These are phyloP conservation scores for Pogonocichla stellata DNA, from an alignment of 2,113 vertebrate species.

Conservation along the genomic window DNA sequence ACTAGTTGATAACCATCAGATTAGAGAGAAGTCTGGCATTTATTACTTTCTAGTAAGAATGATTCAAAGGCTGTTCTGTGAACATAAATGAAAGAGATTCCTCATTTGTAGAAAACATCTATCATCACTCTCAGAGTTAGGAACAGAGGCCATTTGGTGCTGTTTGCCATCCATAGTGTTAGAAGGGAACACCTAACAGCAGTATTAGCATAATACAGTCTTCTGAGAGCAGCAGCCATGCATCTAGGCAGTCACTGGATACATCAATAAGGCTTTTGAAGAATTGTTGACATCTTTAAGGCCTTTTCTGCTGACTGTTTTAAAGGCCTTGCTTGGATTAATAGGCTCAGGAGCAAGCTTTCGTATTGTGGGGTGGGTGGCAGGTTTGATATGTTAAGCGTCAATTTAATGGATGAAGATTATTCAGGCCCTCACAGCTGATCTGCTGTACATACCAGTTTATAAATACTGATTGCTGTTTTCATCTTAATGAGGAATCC, in stretches of 20 bases:
- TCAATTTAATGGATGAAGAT: not conserved
- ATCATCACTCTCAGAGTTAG: not conserved
- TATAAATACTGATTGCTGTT: conserved; percentile 2
- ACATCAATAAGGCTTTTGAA: conserved; percentile 1
- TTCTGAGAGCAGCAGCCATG: not conserved
- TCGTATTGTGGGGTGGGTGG: not conserved
- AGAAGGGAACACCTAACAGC: not conserved
- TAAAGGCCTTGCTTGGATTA: not conserved
- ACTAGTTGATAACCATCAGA: not conserved
- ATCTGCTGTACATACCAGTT: not conserved
- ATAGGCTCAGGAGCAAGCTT: not conserved
- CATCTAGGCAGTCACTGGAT: not conserved
- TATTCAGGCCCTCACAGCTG: not conserved
- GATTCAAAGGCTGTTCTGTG: not conserved
- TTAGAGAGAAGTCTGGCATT: not conserved
- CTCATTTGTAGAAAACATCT: not conserved
- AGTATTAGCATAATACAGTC: not conserved
- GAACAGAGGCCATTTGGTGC: not conserved
- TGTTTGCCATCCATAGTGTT: not conserved
- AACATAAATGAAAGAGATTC: not conserved
- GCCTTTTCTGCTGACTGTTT: not conserved
- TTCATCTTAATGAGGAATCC: conserved; percentile 10
- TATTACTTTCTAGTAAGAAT: not conserved
- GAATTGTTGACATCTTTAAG: not conserved
- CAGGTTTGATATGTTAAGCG: not conserved